These are phyloP conservation scores for Benthosema pterotum DNA, from an alignment of 2,797 vertebrate species.

Conservation along the genomic window DNA sequence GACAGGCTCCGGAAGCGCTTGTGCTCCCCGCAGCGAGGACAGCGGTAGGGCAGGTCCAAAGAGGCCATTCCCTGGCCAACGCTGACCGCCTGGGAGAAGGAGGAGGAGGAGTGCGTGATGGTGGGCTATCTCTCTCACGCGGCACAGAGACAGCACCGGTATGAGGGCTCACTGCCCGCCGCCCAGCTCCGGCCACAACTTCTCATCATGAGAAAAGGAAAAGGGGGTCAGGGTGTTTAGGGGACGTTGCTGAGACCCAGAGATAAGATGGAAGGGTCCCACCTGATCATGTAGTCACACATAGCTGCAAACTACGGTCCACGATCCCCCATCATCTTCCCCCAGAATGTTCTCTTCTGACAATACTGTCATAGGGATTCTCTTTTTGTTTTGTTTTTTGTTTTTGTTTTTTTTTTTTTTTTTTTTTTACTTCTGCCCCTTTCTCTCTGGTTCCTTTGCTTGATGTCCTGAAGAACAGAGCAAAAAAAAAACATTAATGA, in stretches of 20 bases:
- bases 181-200: constrained; percentile 49
- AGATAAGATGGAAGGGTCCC: constrained; percentile 24
- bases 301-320: constrained; percentile 39
- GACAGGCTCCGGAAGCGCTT: constrained; percentile 98
- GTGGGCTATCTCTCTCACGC: constrained; percentile 73
- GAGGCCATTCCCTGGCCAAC: constrained; percentile 92
- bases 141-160: constrained; percentile 63
- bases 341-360: not conserved
- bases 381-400: not conserved
- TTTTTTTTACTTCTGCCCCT: constrained; percentile 35
- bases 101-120: not conserved
- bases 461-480: constrained; percentile 54
- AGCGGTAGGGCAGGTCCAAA: constrained; percentile 97
- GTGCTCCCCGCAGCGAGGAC: constrained; percentile 98
- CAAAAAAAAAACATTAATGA: constrained; percentile 7
- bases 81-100: constrained; percentile 53
- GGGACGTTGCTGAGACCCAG: constrained; percentile 22
- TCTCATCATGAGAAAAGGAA: constrained; percentile 69
- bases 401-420: too few species aligned
- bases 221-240: constrained; percentile 22
- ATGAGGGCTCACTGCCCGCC: constrained; percentile 56
- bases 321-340: constrained; percentile 6
- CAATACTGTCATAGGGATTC: too few species aligned
- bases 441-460: constrained; percentile 24
- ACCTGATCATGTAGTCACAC: constrained; percentile 56